A percentile compares a stretch with the other conserved stretches of the same genome.
These are phyloP conservation scores for Agelas oroides DNA, from an alignment of 37 sponge, comb jelly and placozoan genomes.

Conservation along the genomic window DNA sequence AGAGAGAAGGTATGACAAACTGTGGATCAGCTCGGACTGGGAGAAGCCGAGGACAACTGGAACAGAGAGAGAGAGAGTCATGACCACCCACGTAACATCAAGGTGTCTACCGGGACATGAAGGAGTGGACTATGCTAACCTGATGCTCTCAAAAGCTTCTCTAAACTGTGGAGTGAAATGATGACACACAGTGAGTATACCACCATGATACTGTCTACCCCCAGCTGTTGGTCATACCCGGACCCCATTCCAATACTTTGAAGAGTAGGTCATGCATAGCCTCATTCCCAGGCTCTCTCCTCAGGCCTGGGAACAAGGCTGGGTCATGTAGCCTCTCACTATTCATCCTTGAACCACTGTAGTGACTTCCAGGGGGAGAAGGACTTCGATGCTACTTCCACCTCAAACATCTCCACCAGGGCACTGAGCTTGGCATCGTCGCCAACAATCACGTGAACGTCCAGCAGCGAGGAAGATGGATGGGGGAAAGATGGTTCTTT, in stretches of 20 bases:
- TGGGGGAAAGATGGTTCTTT: no score
- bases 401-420: constrained; percentile 58
- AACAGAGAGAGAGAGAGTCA: not conserved
- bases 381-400: constrained; percentile 1
- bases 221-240: not conserved
- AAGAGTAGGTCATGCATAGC: not conserved
- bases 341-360: constrained; percentile 78
- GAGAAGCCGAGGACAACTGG: constrained; percentile 63
- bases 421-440: constrained; percentile 10
- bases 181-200: no score
- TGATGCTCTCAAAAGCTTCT: constrained; percentile 31
- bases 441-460: constrained; percentile 82
- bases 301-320: not conserved
- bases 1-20: constrained; percentile 54
- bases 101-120: no score
- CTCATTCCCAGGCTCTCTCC: no score
- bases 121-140: constrained; percentile 25
- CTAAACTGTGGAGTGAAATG: constrained; percentile 9
- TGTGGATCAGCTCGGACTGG: constrained; percentile 76
- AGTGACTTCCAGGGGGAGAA: constrained; percentile 56
- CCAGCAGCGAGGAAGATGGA: constrained; percentile 67
- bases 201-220: no score
- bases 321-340: constrained; percentile 64
- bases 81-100: not conserved
- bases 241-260: not conserved